Evolutionary conservation across 2,113 vertebrate genomes (phyloP).

Genomic region (Lagopus leucura): DNA sequence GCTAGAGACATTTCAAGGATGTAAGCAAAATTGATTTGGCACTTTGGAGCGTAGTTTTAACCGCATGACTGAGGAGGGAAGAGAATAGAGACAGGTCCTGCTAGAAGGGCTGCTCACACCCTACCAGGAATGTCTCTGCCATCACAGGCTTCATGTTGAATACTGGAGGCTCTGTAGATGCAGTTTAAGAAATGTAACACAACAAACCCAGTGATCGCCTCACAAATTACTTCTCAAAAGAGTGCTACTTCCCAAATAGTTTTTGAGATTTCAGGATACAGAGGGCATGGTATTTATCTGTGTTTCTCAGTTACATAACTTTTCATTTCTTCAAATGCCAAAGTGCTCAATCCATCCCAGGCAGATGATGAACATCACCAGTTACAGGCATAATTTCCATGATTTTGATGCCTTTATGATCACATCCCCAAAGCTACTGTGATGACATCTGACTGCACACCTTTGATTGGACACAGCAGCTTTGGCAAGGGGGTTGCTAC

Average conservation of each 20-base stretch:
- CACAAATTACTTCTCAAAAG: not conserved
- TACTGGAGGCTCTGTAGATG: not conserved
- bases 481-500: not conserved
- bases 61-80: not conserved
- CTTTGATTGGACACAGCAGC: not conserved
- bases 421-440: not conserved
- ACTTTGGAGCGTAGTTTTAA: not conserved
- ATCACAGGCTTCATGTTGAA: not conserved
- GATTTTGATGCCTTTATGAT: not conserved
- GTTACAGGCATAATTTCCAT: rapidly evolving
- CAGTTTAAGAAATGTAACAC: not conserved
- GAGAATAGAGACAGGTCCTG: not conserved
- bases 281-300: not conserved
- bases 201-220: not conserved
- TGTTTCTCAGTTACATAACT: not conserved
- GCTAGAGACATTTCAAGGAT: not conserved
- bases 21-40: not conserved
- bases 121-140: not conserved
- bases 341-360: not conserved
- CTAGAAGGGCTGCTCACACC: not conserved
- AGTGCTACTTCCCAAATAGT: not conserved
- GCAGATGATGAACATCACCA: not conserved
- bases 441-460: not conserved
- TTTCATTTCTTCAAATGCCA: not conserved
- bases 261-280: not conserved